phyloP scores from a whole-genome alignment of 2,113 vertebrate genomes.

The Redunca redunca region DNA sequence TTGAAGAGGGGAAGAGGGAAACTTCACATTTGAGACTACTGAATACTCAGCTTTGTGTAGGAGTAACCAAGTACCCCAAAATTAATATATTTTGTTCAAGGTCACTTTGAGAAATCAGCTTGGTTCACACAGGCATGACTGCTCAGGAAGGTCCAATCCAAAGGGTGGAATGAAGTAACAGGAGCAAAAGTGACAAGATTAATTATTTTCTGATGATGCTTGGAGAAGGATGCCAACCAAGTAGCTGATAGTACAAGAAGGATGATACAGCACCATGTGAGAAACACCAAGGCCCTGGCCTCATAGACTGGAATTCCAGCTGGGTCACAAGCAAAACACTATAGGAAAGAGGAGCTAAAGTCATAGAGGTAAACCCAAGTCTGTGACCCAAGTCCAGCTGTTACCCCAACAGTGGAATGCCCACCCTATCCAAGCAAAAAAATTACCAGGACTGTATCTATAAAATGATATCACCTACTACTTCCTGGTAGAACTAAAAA shows the following conservation, averaged over 20 bases:
- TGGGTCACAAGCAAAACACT: not conserved
- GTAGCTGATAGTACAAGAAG: not conserved
- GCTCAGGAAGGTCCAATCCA: not conserved
- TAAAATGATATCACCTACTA: not conserved
- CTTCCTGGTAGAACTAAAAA: not conserved
- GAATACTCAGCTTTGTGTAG: not conserved
- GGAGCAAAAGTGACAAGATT: not conserved
- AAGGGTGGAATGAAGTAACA: not conserved
- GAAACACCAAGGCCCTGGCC: not conserved
- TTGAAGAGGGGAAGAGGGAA: not conserved
- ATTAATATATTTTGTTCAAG: not conserved
- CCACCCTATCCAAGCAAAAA: not conserved
- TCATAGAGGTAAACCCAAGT: not conserved
- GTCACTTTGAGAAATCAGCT: not conserved
- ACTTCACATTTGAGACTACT: not conserved
- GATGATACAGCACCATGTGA: not conserved
- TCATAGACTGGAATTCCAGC: not conserved
- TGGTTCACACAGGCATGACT: not conserved
- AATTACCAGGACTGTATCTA: not conserved
- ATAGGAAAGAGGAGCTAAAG: not conserved
- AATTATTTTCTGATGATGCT: not conserved
- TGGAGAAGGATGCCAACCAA: not conserved
- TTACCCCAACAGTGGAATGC: not conserved
- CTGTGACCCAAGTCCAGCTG: not conserved
- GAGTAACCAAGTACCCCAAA: not conserved